Evolutionary conservation across 2,797 vertebrate genomes (phyloP).

Genomic region (Muraenolepis orangiensis): DNA sequence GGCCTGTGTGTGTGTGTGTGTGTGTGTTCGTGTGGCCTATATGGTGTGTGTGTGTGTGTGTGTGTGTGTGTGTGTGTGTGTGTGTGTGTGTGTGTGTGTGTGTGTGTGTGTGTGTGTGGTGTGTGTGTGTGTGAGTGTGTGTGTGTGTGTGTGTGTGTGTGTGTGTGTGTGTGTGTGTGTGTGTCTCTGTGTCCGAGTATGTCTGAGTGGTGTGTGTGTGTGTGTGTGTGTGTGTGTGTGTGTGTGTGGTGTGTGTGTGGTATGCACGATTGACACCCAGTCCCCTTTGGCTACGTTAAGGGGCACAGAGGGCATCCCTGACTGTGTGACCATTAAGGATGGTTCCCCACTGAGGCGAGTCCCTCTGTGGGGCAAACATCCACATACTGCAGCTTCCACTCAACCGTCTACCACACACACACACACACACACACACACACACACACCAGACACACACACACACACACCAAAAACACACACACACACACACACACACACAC

Average conservation of each 20-base stretch:
- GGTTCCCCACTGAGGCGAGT: background rate
- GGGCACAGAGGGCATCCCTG: background rate
- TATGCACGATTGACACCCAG: background rate
- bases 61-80: background rate
- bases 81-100: background rate
- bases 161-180: background rate
- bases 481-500: too few relatives aligned
- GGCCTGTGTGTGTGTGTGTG: constrained; percentile 3
- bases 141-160: constrained; percentile 4
- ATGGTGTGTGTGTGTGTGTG: constrained; percentile 1
- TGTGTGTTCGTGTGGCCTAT: background rate
- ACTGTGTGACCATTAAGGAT: constrained; percentile 29
- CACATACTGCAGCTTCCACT: background rate
- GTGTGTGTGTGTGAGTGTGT: constrained; percentile 6
- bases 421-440: too few relatives aligned
- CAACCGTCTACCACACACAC: too few relatives aligned
- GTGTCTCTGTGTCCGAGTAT: background rate
- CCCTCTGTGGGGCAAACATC: background rate
- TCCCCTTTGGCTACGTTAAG: background rate
- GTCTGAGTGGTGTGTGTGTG: constrained; percentile 16
- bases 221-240: constrained; percentile 17
- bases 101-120: constrained; percentile 27
- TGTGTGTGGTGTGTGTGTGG: constrained; percentile 6
- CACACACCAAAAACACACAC: too few relatives aligned
- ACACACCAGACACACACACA: too few relatives aligned